Evolutionary conservation across 2,113 vertebrate species (phyloP).

Genomic region (Eurypyga helias): DNA sequence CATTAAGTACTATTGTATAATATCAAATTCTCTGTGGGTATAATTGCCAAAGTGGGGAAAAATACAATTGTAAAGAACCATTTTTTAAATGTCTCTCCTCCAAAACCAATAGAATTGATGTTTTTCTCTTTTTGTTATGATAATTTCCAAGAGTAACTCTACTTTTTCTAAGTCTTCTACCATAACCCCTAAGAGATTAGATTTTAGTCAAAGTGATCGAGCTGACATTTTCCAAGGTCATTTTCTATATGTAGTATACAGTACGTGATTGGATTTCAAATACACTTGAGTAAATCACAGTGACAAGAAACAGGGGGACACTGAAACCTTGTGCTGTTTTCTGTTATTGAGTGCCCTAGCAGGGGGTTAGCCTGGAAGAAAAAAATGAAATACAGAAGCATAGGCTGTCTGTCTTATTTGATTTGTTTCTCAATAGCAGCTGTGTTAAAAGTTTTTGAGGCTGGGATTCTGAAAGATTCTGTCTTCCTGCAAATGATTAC

Average conservation of each 20-base stretch:
- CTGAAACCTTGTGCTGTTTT: slow-evolving; percentile 68
- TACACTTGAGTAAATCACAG: slow-evolving; percentile 60
- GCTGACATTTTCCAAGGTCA: slow-evolving; percentile 74
- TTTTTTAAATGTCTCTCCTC: slow-evolving; percentile 38
- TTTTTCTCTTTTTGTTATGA: slow-evolving; percentile 60
- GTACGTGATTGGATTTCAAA: slow-evolving; percentile 71
- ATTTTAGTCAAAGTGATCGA: slow-evolving; percentile 72
- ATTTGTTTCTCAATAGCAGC: slow-evolving; percentile 70
- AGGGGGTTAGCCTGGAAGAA: slow-evolving; percentile 58
- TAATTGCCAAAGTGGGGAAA: slow-evolving; percentile 52
- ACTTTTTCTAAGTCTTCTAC: slow-evolving; percentile 53
- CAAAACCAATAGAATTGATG: slow-evolving; percentile 40
- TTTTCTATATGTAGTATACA: slow-evolving; percentile 70
- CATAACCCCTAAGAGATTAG: slow-evolving; percentile 60
- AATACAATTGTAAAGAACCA: slow-evolving; percentile 35
- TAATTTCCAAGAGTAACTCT: slow-evolving; percentile 60
- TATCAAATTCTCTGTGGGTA: slow-evolving; percentile 62
- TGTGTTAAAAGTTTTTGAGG: slow-evolving; percentile 71
- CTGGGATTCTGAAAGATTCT: slow-evolving; percentile 38
- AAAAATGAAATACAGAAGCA: slow-evolving; percentile 58
- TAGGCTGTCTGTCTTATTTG: slow-evolving; percentile 58
- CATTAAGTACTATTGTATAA: slow-evolving; percentile 59
- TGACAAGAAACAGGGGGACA: slow-evolving; percentile 62
- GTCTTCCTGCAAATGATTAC: slow-evolving; percentile 50
- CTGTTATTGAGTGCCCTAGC: slow-evolving; percentile 73